These are phyloP conservation scores for Mythimna pallens DNA, from an alignment of 2,888 invertebrate genomes.

Conservation along the genomic window DNA sequence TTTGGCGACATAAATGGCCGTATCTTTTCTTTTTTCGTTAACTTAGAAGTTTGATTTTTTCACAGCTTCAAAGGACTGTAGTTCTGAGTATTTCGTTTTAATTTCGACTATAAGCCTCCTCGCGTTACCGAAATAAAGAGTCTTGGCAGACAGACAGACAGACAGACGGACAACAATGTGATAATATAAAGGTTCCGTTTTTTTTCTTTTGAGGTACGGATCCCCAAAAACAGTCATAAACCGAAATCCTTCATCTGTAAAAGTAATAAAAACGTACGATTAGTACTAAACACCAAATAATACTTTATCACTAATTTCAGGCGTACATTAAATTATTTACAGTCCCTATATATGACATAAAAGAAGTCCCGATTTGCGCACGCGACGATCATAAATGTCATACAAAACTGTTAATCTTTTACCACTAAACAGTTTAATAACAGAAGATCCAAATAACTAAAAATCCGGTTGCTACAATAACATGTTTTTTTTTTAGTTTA, in stretches of 20 bases:
- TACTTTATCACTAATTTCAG: constrained; percentile 79
- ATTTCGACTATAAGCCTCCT: too few relatives aligned
- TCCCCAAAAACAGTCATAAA: constrained; percentile 51
- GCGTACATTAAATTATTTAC: constrained; percentile 78
- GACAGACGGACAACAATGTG: too few relatives aligned
- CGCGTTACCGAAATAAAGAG: too few relatives aligned
- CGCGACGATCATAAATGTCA: constrained; percentile 75
- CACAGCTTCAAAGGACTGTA: too few relatives aligned
- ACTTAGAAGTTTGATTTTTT: too few relatives aligned
- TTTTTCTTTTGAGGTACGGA: too few relatives aligned
- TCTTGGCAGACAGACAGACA: too few relatives aligned
- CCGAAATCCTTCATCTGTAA: constrained; percentile 57
- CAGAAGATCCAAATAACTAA: constrained; percentile 34
- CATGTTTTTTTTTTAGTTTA: too few relatives aligned
- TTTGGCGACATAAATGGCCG: too few relatives aligned
- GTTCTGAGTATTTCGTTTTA: too few relatives aligned
- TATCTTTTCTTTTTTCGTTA: too few relatives aligned
- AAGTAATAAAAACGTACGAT: constrained; percentile 79
- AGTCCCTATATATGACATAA: constrained; percentile 75
- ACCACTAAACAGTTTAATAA: constrained; percentile 7
- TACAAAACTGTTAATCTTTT: constrained; percentile 51
- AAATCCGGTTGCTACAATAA: neutral
- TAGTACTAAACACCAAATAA: constrained; percentile 83
- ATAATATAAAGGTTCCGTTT: too few relatives aligned
- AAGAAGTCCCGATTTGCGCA: constrained; percentile 79